Evolutionary conservation across 23 tunicate species (phyloP).

Genomic region (Corella eumyota): DNA sequence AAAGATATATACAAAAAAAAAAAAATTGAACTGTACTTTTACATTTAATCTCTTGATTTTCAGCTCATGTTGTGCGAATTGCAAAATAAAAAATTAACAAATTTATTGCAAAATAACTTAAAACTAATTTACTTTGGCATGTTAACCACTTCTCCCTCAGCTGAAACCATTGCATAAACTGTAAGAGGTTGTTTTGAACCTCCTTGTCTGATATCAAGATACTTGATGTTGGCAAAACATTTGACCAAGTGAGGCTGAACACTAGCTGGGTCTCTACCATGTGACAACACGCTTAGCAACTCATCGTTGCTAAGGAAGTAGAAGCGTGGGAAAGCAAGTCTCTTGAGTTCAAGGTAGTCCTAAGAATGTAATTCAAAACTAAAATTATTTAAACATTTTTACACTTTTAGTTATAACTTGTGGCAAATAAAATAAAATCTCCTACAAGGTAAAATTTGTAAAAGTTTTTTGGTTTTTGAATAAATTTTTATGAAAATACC

Average conservation of each 20-base stretch:
- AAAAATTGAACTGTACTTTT: too few species aligned
- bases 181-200: slow-evolving; percentile 43
- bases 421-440: too few species aligned
- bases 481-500: too few species aligned
- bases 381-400: too few species aligned
- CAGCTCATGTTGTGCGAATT: too few species aligned
- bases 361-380: slow-evolving; percentile 6
- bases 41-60: too few species aligned
- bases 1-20: too few species aligned
- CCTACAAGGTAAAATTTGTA: too few species aligned
- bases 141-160: slow-evolving; percentile 75
- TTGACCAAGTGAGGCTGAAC: slow-evolving; percentile 87
- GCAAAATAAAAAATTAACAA: too few species aligned
- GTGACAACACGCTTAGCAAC: slow-evolving; percentile 66
- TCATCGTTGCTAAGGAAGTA: slow-evolving; percentile 99
- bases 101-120: too few species aligned
- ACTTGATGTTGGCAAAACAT: slow-evolving; percentile 81
- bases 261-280: slow-evolving; percentile 53
- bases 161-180: slow-evolving; percentile 76
- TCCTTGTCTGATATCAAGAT: slow-evolving; percentile 40
- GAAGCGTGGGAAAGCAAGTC: slow-evolving; percentile 88
- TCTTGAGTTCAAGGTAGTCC: slow-evolving; percentile 86
- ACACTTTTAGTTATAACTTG: too few species aligned
- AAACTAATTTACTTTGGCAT: slow-evolving; percentile 82
- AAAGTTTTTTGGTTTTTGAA: too few species aligned